Percentiles rank a stretch among this genome's conserved stretches.
Conservation (phyloP, 2,797 vertebrate species). For the Enteromius treurensis region DNA sequence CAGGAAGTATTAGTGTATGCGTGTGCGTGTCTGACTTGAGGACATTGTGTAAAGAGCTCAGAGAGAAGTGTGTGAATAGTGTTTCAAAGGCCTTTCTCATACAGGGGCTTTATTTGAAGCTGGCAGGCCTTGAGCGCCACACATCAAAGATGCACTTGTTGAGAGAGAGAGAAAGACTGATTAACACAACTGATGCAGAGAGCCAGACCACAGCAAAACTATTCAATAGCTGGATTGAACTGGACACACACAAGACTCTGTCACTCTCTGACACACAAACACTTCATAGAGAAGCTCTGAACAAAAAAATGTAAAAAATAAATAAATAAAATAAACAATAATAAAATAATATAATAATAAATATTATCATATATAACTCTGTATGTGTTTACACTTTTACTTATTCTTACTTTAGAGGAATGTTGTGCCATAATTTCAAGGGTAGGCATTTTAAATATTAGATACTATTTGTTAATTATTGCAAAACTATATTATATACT, state of each 20-base stretch:
- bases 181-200: conserved; percentile 52
- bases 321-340: too few species aligned
- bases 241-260: conserved; percentile 26
- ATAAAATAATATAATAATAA: too few species aligned
- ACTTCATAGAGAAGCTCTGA: conserved; percentile 21
- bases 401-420: too few species aligned
- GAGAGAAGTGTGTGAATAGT: conserved; percentile 8
- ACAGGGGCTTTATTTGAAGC: conserved; percentile 47
- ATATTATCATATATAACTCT: too few species aligned
- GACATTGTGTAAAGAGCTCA: conserved; percentile 10
- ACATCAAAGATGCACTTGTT: conserved; percentile 62
- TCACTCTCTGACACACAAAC: conserved; percentile 14
- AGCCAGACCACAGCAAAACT: conserved; percentile 43
- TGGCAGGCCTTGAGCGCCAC: conserved; percentile 45
- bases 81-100: conserved; percentile 29
- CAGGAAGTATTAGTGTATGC: conserved; percentile 27
- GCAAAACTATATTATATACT: too few species aligned
- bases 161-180: conserved; percentile 44
- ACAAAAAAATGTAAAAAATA: conserved; percentile 23
- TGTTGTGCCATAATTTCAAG: too few species aligned
- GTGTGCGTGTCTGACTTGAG: conserved; percentile 15
- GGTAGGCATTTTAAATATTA: too few species aligned
- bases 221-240: conserved; percentile 44
- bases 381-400: too few species aligned
- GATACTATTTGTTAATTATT: too few species aligned